phyloP scores from a whole-genome alignment of 2,888 invertebrate species.

The Hemaris fuciformis region DNA sequence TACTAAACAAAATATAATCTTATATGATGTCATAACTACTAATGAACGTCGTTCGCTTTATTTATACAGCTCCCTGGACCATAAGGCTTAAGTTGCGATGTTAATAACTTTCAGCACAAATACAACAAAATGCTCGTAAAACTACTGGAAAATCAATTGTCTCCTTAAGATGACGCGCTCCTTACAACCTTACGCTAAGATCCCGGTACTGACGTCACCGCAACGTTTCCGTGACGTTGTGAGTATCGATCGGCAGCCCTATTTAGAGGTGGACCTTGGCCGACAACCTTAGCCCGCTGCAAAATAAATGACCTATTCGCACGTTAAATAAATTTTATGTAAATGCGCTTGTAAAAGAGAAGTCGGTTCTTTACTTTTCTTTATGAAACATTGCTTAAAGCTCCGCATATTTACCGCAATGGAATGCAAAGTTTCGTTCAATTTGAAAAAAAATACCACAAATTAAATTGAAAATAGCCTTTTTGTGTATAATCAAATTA shows the following conservation, averaged over 20 bases:
- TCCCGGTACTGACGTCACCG: background rate
- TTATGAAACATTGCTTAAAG: background rate
- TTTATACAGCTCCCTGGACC: no score
- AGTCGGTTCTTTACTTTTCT: background rate
- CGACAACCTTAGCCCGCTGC: background rate
- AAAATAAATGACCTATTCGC: background rate
- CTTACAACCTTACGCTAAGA: background rate
- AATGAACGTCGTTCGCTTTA: no score
- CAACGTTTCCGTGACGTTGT: background rate
- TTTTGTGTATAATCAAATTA: no score
- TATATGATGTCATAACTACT: no score
- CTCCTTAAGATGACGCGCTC: background rate
- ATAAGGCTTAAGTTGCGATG: no score
- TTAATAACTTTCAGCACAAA: no score
- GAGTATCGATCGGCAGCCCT: constrained; percentile 7
- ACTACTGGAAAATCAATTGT: background rate
- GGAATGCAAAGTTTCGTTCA: background rate
- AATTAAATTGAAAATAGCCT: no score
- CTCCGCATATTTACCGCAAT: background rate
- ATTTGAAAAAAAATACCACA: no score
- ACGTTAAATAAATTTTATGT: background rate
- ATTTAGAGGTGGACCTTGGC: constrained; percentile 4
- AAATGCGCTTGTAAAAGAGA: background rate
- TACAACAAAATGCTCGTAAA: no score
- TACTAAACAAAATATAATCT: no score